Conservation (phyloP, 35 echinoderm and acorn worm species). For the Apostichopus californicus region DNA sequence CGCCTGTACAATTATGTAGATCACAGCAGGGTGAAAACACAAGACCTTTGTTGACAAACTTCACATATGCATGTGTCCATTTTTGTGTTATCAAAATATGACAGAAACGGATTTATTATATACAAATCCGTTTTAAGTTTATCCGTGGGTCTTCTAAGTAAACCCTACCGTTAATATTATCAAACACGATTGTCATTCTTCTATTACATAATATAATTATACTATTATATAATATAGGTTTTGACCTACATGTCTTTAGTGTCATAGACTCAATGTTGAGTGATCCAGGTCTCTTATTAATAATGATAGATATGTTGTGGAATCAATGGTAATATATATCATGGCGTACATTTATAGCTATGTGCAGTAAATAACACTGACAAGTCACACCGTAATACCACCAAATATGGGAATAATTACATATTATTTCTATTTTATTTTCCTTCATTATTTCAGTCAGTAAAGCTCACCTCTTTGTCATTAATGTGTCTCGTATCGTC, state of each 20-base stretch:
- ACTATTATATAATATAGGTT: background rate
- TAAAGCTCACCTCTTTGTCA: background rate
- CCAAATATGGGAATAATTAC: background rate
- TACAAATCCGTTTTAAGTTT: too few species aligned
- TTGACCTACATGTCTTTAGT: background rate
- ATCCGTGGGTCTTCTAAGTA: background rate
- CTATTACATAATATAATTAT: slow-evolving; percentile 10
- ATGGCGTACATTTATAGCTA: background rate
- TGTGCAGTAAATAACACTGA: background rate
- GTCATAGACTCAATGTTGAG: slow-evolving; percentile 6
- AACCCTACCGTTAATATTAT: slow-evolving; percentile 14
- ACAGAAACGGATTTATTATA: too few species aligned
- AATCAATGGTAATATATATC: too few species aligned
- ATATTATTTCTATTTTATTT: background rate
- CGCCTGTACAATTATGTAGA: too few species aligned
- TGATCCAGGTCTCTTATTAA: slow-evolving; percentile 6
- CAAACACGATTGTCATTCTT: slow-evolving; percentile 14
- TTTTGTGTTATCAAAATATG: too few species aligned
- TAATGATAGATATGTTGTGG: background rate
- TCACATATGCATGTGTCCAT: too few species aligned
- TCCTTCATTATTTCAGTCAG: background rate
- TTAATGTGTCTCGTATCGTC: background rate
- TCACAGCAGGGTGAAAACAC: too few species aligned
- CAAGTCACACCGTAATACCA: background rate
- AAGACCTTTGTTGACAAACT: too few species aligned